Conservation (phyloP, 1,140 invertebrate species). For the Saccostrea echinata region DNA sequence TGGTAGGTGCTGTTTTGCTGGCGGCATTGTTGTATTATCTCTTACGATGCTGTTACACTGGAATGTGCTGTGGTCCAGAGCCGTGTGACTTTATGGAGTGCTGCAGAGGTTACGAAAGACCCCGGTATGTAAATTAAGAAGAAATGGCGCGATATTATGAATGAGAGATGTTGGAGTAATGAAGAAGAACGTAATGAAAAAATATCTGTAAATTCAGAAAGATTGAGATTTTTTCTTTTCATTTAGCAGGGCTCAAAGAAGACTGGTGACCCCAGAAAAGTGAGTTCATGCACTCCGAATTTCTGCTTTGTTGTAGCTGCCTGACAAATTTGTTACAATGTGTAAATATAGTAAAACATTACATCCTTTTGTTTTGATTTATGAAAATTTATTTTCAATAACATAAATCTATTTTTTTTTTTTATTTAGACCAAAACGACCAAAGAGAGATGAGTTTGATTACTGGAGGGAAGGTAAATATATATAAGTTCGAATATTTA, state of each 20-base stretch:
- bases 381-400: neutral
- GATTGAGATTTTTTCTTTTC: neutral
- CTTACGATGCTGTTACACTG: conserved; percentile 51
- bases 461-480: conserved; percentile 48
- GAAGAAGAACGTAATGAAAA: neutral
- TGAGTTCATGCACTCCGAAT: neutral
- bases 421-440: neutral
- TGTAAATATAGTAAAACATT: neutral
- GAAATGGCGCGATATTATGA: no score
- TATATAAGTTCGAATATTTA: neutral
- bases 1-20: conserved; percentile 33
- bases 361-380: no score
- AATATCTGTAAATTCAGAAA: neutral
- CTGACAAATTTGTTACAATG: neutral
- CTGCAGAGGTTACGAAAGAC: conserved; percentile 22
- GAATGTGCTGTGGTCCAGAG: conserved; percentile 54
- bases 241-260: neutral
- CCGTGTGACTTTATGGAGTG: conserved; percentile 58
- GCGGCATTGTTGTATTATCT: conserved; percentile 47
- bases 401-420: neutral
- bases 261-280: conserved; percentile 45
- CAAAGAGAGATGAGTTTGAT: conserved; percentile 29
- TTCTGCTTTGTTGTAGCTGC: neutral
- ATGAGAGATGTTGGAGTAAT: neutral
- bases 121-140: neutral